These are phyloP conservation scores for Eugnorisma glareosa DNA, from an alignment of 2,888 invertebrate species.

Conservation along the genomic window DNA sequence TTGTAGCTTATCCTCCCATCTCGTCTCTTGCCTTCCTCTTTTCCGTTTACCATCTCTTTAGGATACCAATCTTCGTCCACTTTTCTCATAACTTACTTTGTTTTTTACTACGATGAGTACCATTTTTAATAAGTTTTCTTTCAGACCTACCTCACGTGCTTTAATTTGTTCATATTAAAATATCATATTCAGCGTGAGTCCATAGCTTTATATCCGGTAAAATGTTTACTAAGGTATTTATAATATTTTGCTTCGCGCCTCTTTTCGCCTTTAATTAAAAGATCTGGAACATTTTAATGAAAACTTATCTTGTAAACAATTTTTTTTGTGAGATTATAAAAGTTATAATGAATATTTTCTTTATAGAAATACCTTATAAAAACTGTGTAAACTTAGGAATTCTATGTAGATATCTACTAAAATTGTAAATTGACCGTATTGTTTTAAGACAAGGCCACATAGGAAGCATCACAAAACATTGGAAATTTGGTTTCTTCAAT, in stretches of 20 bases:
- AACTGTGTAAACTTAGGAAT: not conserved
- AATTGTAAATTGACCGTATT: not conserved
- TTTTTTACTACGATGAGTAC: too few relatives aligned
- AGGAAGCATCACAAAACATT: too few relatives aligned
- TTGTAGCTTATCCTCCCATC: too few relatives aligned
- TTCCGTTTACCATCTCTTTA: too few relatives aligned
- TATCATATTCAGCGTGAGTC: conserved; percentile 33
- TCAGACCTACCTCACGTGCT: not conserved
- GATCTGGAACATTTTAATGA: conserved; percentile 47
- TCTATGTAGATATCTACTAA: not conserved
- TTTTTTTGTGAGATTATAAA: conserved; percentile 28
- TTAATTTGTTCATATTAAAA: conserved; percentile 8
- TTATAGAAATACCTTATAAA: not conserved
- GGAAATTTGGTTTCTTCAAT: not conserved
- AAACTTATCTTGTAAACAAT: conserved; percentile 38
- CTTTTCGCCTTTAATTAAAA: conserved; percentile 48
- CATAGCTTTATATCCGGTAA: conserved; percentile 22
- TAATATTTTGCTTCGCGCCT: conserved; percentile 19
- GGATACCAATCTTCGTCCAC: too few relatives aligned
- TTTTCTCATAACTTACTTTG: too few relatives aligned
- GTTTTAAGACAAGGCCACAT: too few relatives aligned
- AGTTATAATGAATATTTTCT: conserved; percentile 36
- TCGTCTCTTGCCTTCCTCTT: too few relatives aligned
- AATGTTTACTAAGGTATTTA: conserved; percentile 33
- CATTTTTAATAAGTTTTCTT: not conserved